phyloP scores from a whole-genome alignment of 2,113 vertebrate species.

The Gymnarchus niloticus region DNA sequence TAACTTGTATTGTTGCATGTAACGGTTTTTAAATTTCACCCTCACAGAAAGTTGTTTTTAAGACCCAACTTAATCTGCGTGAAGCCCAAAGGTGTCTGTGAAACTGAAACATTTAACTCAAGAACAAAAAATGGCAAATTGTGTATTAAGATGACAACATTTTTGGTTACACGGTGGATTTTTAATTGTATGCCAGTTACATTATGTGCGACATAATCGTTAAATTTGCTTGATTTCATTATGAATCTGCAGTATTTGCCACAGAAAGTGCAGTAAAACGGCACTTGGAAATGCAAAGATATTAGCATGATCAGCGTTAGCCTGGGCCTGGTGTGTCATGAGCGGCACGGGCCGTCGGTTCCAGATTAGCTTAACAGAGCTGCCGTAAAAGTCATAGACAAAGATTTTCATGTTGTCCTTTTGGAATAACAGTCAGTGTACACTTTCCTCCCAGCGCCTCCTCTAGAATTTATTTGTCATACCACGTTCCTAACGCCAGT shows the following conservation, averaged over 20 bases:
- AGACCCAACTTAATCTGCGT: background rate
- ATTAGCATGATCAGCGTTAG: background rate
- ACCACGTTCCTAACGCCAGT: too few species aligned
- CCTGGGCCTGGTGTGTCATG: too few species aligned
- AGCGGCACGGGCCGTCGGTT: too few species aligned
- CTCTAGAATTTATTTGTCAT: background rate
- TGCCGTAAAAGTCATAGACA: too few species aligned
- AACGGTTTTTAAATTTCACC: background rate
- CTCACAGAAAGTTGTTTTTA: background rate
- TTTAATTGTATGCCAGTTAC: too few species aligned
- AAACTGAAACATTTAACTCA: background rate
- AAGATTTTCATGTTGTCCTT: background rate
- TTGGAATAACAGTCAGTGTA: background rate
- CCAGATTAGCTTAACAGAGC: too few species aligned
- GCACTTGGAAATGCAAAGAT: background rate
- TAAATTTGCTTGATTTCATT: too few species aligned
- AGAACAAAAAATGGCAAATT: background rate
- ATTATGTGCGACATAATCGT: too few species aligned
- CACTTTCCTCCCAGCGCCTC: background rate
- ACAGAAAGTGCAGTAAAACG: background rate
- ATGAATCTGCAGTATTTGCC: background rate
- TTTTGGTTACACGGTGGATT: background rate
- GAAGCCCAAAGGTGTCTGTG: background rate
- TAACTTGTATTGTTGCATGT: too few species aligned
- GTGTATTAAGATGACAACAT: background rate